phyloP scores from a whole-genome alignment of 2,797 vertebrate species.

The Anableps anableps region DNA sequence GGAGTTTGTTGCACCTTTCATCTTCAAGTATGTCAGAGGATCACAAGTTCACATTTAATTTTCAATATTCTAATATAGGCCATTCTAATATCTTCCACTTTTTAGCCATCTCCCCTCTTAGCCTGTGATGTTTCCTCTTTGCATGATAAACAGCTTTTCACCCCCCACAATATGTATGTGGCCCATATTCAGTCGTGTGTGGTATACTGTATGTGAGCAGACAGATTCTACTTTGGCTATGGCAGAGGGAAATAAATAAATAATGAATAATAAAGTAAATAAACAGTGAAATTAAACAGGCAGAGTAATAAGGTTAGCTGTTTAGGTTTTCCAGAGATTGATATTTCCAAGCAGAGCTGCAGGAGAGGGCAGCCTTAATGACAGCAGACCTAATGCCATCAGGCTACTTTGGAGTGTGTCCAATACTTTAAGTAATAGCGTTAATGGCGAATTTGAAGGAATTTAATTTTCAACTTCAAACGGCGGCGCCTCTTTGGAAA shows the following conservation, averaged over 20 bases:
- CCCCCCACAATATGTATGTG: slow-evolving; percentile 76
- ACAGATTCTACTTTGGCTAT: slow-evolving; percentile 63
- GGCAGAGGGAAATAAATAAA: slow-evolving; percentile 52
- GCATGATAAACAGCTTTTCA: slow-evolving; percentile 84
- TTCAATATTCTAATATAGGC: slow-evolving; percentile 62
- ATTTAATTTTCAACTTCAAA: slow-evolving; percentile 87
- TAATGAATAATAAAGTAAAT: slow-evolving; percentile 74
- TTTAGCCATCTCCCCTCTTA: slow-evolving; percentile 75
- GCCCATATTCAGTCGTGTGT: slow-evolving; percentile 78
- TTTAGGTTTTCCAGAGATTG: slow-evolving; percentile 72
- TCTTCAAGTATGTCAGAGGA: slow-evolving; percentile 68
- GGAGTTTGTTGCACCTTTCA: slow-evolving; percentile 62
- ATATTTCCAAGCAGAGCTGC: slow-evolving; percentile 71
- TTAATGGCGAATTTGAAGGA: slow-evolving; percentile 86
- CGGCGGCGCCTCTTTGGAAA: slow-evolving; percentile 69
- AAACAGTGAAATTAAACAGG: slow-evolving; percentile 79
- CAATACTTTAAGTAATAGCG: slow-evolving; percentile 86
- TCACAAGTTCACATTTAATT: slow-evolving; percentile 73
- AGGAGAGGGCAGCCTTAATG: slow-evolving; percentile 81
- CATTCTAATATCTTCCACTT: slow-evolving; percentile 71
- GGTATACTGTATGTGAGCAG: slow-evolving; percentile 57
- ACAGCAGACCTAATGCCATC: slow-evolving; percentile 81
- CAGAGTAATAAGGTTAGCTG: slow-evolving; percentile 81
- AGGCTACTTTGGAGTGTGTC: slow-evolving; percentile 83
- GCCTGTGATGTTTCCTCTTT: slow-evolving; percentile 79